These are phyloP conservation scores for Platycheirus rosarum DNA, from an alignment of 2,888 invertebrate genomes.

Conservation along the genomic window DNA sequence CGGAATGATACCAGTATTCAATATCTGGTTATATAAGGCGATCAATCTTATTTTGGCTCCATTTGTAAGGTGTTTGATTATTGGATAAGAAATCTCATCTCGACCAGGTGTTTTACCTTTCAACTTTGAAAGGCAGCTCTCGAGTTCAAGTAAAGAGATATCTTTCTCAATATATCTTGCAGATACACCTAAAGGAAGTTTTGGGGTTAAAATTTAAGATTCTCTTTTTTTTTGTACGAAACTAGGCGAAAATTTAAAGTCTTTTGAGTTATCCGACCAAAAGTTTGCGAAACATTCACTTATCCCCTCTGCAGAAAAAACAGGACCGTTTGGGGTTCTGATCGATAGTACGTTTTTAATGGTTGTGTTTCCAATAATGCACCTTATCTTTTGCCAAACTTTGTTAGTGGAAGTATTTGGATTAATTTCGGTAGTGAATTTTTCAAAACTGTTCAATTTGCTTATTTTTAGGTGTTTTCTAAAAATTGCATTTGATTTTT, in stretches of 20 bases:
- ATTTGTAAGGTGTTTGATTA: neutral
- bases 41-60: neutral
- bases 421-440: no score
- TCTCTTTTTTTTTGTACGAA: conserved; percentile 5
- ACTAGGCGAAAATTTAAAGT: neutral
- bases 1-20: neutral
- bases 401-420: no score
- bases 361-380: neutral
- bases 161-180: conserved; percentile 11
- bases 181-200: neutral
- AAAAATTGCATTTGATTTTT: no score
- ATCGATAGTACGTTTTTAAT: neutral
- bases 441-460: no score
- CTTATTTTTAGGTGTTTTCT: no score
- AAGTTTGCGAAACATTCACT: conserved; percentile 12
- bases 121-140: neutral
- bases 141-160: conserved; percentile 9
- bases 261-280: conserved; percentile 14
- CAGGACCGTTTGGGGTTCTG: conserved; percentile 5
- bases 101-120: neutral
- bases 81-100: conserved; percentile 1
- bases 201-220: neutral
- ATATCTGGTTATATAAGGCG: conserved; percentile 22
- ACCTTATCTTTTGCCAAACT: conserved; percentile 7
- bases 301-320: neutral